phyloP scores from a whole-genome alignment of 2,888 invertebrate genomes.

The Capitulum mitella region DNA sequence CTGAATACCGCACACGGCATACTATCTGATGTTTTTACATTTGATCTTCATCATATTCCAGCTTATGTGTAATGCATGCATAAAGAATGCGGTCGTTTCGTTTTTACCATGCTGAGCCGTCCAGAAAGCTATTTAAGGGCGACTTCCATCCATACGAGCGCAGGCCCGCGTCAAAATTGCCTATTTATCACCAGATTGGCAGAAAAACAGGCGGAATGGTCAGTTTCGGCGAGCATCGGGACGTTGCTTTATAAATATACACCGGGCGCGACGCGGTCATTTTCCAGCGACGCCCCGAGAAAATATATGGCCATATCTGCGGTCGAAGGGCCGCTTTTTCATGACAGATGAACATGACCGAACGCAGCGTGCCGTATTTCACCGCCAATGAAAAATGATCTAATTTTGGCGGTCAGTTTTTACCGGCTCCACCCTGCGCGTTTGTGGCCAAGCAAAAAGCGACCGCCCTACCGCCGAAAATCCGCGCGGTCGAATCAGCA shows the following conservation, averaged over 20 bases:
- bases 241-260: not conserved
- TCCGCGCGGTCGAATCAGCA: not conserved
- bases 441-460: not conserved
- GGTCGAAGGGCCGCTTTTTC: not conserved
- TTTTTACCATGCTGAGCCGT: too few species aligned
- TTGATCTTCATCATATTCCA: too few species aligned
- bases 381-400: constrained; percentile 11
- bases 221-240: too few species aligned
- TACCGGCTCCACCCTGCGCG: not conserved
- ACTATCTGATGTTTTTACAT: too few species aligned
- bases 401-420: constrained; percentile 22
- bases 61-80: too few species aligned
- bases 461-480: not conserved
- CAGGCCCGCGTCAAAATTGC: too few species aligned
- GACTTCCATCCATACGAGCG: too few species aligned
- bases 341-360: not conserved
- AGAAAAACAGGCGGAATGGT: not conserved
- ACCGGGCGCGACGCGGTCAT: not conserved
- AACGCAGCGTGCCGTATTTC: not conserved
- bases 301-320: not conserved
- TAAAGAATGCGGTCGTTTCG: too few species aligned
- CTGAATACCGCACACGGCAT: too few species aligned
- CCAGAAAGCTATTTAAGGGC: too few species aligned
- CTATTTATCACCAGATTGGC: not conserved
- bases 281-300: not conserved